These are phyloP conservation scores for Drosophila pseudotakahashii DNA, from an alignment of 2,888 invertebrate genomes.

Conservation along the genomic window DNA sequence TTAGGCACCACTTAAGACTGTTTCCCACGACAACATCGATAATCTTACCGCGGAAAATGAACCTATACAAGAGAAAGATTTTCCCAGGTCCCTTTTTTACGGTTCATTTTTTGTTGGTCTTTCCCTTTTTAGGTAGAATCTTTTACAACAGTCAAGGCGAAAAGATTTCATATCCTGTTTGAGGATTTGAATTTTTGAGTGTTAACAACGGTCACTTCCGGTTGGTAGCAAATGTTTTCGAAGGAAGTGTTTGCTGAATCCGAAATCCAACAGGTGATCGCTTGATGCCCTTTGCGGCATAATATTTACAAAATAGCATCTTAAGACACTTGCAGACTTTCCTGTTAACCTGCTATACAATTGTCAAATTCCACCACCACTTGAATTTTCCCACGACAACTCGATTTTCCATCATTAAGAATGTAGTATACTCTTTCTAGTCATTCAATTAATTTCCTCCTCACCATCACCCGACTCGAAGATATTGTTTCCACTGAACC, in stretches of 20 bases:
- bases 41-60: neutral
- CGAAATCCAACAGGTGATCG: neutral
- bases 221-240: neutral
- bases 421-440: too few relatives aligned
- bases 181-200: neutral
- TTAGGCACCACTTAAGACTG: slow-evolving; percentile 23
- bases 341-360: slow-evolving; percentile 37
- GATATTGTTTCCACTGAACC: too few relatives aligned
- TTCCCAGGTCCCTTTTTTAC: neutral
- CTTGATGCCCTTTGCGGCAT: too few relatives aligned
- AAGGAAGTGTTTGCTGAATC: neutral
- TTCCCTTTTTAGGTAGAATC: neutral
- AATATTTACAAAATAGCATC: neutral
- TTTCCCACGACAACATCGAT: slow-evolving; percentile 23
- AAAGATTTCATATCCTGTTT: neutral
- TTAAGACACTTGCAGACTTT: neutral
- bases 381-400: slow-evolving; percentile 34
- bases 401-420: neutral
- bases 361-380: slow-evolving; percentile 20
- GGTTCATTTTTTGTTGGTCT: slow-evolving; percentile 5
- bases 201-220: neutral
- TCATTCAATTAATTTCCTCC: too few relatives aligned
- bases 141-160: neutral
- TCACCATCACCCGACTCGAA: too few relatives aligned
- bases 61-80: neutral